Base-by-base conservation (phyloP, 2,888 invertebrate genomes). In the Netelia fuscicornis region DNA sequence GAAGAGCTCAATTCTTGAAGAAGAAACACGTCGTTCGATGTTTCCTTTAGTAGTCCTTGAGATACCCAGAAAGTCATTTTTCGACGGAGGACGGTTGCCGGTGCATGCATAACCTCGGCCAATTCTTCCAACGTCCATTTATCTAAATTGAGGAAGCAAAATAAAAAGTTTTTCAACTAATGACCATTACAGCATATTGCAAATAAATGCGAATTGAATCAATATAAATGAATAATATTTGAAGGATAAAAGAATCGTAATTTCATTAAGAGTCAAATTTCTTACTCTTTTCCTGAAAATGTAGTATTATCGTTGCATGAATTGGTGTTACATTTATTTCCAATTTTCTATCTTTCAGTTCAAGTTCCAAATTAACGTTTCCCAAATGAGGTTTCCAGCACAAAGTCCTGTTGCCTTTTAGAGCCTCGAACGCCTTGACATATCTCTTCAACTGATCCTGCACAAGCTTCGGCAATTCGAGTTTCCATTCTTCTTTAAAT, bases 321-420 rank as follows among this genome's bases (percentile, higher is more conserved):
- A 98, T 97, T 0, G 99, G 99, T 1, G 98, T 97, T 0, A 98
- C 98, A 13, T 96, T 97, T 90, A 98, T 95, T 90, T 97, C 97
- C 77, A 98, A 93, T 86, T 96, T 97, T 88, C 97, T 95, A 78
- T 97, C 97, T 60, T 97, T 97, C 87, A 98, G 95, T 94, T 98
- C 98, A 83, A 99, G 96, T 92, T 98, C 98, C 87, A 99, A 95
- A 92, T 97, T 97, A 0, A 99, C 98, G 92, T 97, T 96, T 0
- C 99, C 99, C 70, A 99, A 95, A 93, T 99, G 98, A 71, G 98
- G 97, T 90, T 98, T 98, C 99, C 99, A 99, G 91, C 96, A 97
- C 8, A 99, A 94, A 0, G 99, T 98, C 87, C 99, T 96, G 91
- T 98, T 99, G 11, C 98, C 97, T 94, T 98, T 98, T 72, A 98